A percentile compares a stretch with the other conserved stretches of the same genome.
Evolutionary conservation across 2,113 vertebrate species (phyloP).

Genomic region (Paramisgurnus dabryanus): DNA sequence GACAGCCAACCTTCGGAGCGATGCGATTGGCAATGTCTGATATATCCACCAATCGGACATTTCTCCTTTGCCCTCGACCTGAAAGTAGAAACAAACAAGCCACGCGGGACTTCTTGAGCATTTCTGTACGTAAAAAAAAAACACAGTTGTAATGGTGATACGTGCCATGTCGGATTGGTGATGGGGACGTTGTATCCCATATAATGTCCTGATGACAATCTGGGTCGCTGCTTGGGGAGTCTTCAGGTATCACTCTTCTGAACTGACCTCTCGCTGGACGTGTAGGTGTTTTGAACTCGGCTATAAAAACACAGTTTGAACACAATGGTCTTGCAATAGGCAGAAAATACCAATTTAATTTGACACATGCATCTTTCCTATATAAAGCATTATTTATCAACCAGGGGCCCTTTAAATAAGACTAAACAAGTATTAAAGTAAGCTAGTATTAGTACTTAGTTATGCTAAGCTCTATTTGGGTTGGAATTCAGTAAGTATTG

Average conservation of each 20-base stretch:
- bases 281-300: slow-evolving; percentile 72
- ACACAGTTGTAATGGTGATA: not conserved
- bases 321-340: not conserved
- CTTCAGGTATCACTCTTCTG: slow-evolving; percentile 27
- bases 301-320: not conserved
- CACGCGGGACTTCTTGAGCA: not conserved
- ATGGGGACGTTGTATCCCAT: slow-evolving; percentile 74
- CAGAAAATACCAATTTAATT: not conserved
- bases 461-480: too few relatives aligned
- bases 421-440: too few relatives aligned
- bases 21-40: slow-evolving; percentile 92
- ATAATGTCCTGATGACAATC: slow-evolving; percentile 76
- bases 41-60: slow-evolving; percentile 76
- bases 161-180: slow-evolving; percentile 59
- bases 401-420: too few relatives aligned
- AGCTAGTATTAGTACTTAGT: too few relatives aligned
- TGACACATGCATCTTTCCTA: too few relatives aligned
- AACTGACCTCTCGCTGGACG: slow-evolving; percentile 54
- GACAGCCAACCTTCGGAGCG: slow-evolving; percentile 86
- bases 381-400: too few relatives aligned
- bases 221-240: slow-evolving; percentile 69
- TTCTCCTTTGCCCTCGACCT: slow-evolving; percentile 77
- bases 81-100: not conserved
- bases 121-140: not conserved
- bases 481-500: too few relatives aligned